Evolutionary conservation across 2,797 vertebrate genomes (phyloP), one percentile per base, ranked within the genome.

Genomic region (Eulemur coronatus): DNA sequence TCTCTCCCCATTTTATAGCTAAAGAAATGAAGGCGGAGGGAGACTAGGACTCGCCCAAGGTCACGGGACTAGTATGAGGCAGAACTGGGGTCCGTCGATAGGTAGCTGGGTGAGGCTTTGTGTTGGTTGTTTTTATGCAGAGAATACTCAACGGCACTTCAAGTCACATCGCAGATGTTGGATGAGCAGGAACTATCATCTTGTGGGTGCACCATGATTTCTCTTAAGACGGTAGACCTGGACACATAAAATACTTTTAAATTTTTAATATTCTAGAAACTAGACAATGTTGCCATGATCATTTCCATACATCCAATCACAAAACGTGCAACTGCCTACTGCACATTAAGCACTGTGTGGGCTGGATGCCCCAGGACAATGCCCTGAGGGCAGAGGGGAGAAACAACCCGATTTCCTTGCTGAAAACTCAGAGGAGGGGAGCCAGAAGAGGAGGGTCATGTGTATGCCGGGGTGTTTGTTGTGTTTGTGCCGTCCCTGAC

Each of bases 321-420:
- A 9, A 1, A 0, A 4, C 2, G 14, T 22, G 17, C 15, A 24
- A 65, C 11, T 1, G 6, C 22, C 46, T 20, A 0, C 65, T 12
- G n/a, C 0, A 0, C 0, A 1, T 55, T 26, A 2, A n/a, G 35
- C 22, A 1, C 55, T 0, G 26, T 2, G 72, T 22, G 14, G 65
- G 38, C 14, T 4, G 50, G 24, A 12, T 4, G 14, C 33, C 33
- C 43, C 26, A 35, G 4, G 35, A 43, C 8, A 8, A 4, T 13
- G 55, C 17, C 72, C 26, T 26, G 86, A 20, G 35, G 38, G 3
- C 24, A 2, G 26, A 70, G n/a, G 52, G 50, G 55, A 61, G 10
- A 46, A 63, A 14, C 52, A 63, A 26, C 55, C 33, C 24, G 38
- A 48, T 46, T 65, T 73, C 73, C 35, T 79, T 33, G 73, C 48